Evolutionary conservation across 2,888 invertebrate genomes (phyloP).

Genomic region (Dromius quadrimaculatus): DNA sequence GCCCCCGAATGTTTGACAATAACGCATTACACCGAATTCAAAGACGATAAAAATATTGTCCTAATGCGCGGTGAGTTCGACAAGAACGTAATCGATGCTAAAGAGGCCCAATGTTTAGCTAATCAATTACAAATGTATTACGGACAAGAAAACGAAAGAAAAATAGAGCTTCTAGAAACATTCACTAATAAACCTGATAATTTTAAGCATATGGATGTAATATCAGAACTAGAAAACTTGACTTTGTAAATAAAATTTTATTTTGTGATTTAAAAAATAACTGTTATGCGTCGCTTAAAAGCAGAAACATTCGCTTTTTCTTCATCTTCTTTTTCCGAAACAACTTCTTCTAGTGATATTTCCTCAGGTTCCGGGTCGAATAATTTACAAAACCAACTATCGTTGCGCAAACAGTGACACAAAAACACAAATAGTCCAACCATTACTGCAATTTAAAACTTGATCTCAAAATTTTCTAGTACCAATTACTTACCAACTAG

Average conservation of each 20-base stretch:
- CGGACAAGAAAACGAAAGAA: conserved; percentile 73
- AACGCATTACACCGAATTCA: conserved; percentile 82
- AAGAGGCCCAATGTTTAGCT: conserved; percentile 87
- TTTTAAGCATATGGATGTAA: conserved; percentile 86
- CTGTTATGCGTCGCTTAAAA: background rate
- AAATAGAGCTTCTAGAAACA: conserved; percentile 73
- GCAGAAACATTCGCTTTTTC: background rate
- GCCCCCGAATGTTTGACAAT: conserved; percentile 88
- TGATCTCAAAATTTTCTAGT: no score
- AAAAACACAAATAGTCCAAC: background rate
- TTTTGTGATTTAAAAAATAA: conserved; percentile 73
- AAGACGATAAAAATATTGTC: conserved; percentile 77
- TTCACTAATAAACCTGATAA: conserved; percentile 80
- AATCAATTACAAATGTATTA: conserved; percentile 91
- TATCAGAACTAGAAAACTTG: conserved; percentile 79
- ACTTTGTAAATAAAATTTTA: conserved; percentile 66
- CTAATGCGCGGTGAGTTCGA: conserved; percentile 91
- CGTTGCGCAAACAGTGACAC: conserved; percentile 17
- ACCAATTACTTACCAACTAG: conserved; percentile 10
- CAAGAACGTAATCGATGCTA: conserved; percentile 78
- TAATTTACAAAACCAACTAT: conserved; percentile 27
- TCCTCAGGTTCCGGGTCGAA: background rate
- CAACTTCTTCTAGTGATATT: conserved; percentile 15
- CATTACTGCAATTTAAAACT: conserved; percentile 7
- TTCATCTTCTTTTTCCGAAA: background rate